Conservation (phyloP, 2,888 invertebrate genomes). For the Microctonus brassicae region DNA sequence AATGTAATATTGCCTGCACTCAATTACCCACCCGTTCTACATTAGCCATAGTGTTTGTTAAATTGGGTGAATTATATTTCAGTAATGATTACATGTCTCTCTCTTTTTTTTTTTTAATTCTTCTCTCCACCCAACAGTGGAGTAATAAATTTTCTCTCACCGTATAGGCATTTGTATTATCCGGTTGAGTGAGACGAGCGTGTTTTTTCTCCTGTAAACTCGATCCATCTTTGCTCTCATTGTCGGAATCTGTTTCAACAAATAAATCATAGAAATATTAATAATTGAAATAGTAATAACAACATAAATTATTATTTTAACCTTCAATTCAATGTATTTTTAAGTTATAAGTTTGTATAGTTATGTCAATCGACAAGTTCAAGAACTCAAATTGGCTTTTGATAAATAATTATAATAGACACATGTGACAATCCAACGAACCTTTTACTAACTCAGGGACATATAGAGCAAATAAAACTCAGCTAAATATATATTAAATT, state of each 20-base stretch:
- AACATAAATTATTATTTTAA: no score
- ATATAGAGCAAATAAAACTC: slow-evolving; percentile 4
- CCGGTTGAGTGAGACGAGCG: slow-evolving; percentile 74
- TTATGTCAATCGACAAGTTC: slow-evolving; percentile 41
- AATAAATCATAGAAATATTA: not conserved
- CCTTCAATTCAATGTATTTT: no score
- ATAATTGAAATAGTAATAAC: not conserved
- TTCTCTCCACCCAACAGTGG: not conserved
- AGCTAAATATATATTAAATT: slow-evolving; percentile 26
- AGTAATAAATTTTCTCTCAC: slow-evolving; percentile 70
- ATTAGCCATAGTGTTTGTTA: slow-evolving; percentile 26
- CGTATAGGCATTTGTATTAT: slow-evolving; percentile 84
- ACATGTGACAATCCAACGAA: not conserved
- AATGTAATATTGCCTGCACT: slow-evolving; percentile 44
- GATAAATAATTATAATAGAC: slow-evolving; percentile 34
- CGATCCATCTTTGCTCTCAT: slow-evolving; percentile 72
- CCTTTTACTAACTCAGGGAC: slow-evolving; percentile 11
- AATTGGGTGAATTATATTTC: slow-evolving; percentile 28
- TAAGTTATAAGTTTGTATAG: no score
- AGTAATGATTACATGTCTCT: slow-evolving; percentile 7
- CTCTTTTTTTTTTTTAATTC: not conserved
- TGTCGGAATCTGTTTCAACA: slow-evolving; percentile 74
- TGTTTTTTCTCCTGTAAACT: slow-evolving; percentile 73
- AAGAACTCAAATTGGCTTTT: slow-evolving; percentile 35
- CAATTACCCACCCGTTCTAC: slow-evolving; percentile 42